phyloP scores from a whole-genome alignment of 1,140 invertebrate genomes.

The Lysiphlebus fabarum region DNA sequence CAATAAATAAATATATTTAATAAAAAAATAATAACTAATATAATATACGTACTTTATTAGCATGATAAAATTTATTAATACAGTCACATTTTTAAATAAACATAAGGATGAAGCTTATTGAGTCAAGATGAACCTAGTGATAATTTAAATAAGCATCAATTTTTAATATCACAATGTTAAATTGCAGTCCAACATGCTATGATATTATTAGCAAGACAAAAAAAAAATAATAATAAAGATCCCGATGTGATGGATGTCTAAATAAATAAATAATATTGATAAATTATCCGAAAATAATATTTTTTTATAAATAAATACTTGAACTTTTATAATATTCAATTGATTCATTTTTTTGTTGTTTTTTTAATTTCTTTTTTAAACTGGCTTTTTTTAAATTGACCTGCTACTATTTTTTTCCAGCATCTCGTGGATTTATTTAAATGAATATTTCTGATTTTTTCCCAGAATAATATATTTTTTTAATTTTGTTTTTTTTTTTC shows the following conservation, averaged over 20 bases:
- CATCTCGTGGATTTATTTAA: slow-evolving; percentile 86
- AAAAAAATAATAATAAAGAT: slow-evolving; percentile 88
- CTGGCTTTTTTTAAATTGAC: slow-evolving; percentile 41
- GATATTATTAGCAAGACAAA: slow-evolving; percentile 74
- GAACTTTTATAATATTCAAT: not conserved
- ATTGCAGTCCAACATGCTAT: slow-evolving; percentile 89
- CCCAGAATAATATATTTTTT: too few relatives aligned
- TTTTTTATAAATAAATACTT: too few relatives aligned
- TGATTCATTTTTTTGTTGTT: not conserved
- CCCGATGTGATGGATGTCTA: slow-evolving; percentile 59
- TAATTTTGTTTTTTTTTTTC: too few relatives aligned
- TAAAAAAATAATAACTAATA: not conserved
- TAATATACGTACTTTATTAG: slow-evolving; percentile 57
- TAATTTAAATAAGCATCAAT: slow-evolving; percentile 82
- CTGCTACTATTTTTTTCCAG: slow-evolving; percentile 66
- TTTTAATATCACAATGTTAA: slow-evolving; percentile 71
- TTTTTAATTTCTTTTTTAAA: not conserved
- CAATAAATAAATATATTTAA: not conserved
- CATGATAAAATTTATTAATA: slow-evolving; percentile 82
- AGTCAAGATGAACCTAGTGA: slow-evolving; percentile 74
- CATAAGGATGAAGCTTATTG: slow-evolving; percentile 65
- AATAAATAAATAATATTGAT: slow-evolving; percentile 12
- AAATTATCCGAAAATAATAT: not conserved
- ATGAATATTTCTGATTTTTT: slow-evolving; percentile 96
- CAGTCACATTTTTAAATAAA: slow-evolving; percentile 63